A percentile compares a stretch with the other conserved stretches of the same genome.
These are phyloP conservation scores for Psilanteris sp. DNA, from an alignment of 1,140 invertebrate species.

Conservation along the genomic window DNA sequence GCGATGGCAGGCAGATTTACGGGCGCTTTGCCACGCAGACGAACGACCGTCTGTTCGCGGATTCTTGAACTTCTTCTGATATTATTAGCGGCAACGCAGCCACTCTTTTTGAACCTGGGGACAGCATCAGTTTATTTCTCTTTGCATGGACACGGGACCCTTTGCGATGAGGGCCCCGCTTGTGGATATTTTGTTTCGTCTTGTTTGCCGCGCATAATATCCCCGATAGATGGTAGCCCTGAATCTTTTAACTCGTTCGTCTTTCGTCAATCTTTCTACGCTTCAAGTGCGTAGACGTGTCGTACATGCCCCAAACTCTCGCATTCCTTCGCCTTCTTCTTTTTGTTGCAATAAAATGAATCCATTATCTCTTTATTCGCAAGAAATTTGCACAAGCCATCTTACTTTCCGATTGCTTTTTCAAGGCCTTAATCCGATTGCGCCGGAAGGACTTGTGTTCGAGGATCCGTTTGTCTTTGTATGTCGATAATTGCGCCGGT, in stretches of 20 bases:
- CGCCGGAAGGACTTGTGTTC: too few relatives aligned
- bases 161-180: conserved; percentile 40
- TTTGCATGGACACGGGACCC: conserved; percentile 60
- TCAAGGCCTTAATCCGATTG: too few relatives aligned
- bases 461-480: too few relatives aligned
- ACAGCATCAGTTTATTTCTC: conserved; percentile 57
- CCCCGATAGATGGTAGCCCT: conserved; percentile 66
- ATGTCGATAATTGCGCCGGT: too few relatives aligned
- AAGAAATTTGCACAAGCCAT: conserved; percentile 12
- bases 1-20: conserved; percentile 77
- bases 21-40: conserved; percentile 76
- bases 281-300: conserved; percentile 60
- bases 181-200: conserved; percentile 38
- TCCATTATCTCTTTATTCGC: conserved; percentile 39
- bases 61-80: conserved; percentile 77
- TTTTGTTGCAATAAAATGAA: conserved; percentile 57
- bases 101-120: conserved; percentile 76
- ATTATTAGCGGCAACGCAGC: conserved; percentile 77
- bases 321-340: conserved; percentile 50
- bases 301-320: conserved; percentile 53
- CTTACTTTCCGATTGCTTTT: conserved; percentile 5
- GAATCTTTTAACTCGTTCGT: conserved; percentile 60
- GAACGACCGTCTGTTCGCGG: conserved; percentile 75
- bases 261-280: conserved; percentile 57
- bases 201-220: conserved; percentile 69